Base-by-base conservation (phyloP, 2,888 invertebrate genomes). In the Andrena hattorfiana region DNA sequence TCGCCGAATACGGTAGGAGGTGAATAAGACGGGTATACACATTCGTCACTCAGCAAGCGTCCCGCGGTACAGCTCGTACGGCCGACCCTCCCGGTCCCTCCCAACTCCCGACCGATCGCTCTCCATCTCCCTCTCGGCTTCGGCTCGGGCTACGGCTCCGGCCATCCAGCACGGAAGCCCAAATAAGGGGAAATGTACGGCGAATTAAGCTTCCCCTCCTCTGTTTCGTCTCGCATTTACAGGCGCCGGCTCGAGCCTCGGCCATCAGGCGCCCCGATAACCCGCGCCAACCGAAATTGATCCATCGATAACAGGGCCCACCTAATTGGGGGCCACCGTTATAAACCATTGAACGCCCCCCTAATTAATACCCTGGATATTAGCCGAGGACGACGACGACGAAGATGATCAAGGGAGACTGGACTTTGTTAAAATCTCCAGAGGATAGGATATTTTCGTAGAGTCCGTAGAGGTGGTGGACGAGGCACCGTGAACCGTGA, bases 181-280 rank as follows among this genome's bases (percentile, higher is more conserved):
- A 91, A 91, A 91, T 91, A 91, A 89, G 91, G 91, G 91, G 89
- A 91, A 91, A 89, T 89, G 89, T 90, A 89, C 89, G 89, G 88
- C 87, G 91, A 91, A 90, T 91, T 90, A 91, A 90, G 88, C 74
- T 80, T 85, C 90, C 84, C 87, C 83, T 83, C 77, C 72, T 20
- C 78, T 68, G 73, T 75, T 66, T 59, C 64, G 35, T 42, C 23
- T 49, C 64, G 32, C 49, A 42, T 42, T 42, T 78, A 77, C 72
- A 81, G 82, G 82, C 82, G 80, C 80, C 80, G 83, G 83, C 75
- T 35, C 56, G 66, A 13, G 28, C 51, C 70, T 48, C 67, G 81
- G 51, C 32, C 56, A 54, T 63, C 66, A 30, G 77, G 73, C 83
- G 83, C 83, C 70, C 16, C 79, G 51, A 62, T 56, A 20, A 56